Percentiles rank a stretch among this genome's conserved stretches.
phyloP scores from a whole-genome alignment of 2,113 vertebrate species.

The Xiphophorus hellerii region DNA sequence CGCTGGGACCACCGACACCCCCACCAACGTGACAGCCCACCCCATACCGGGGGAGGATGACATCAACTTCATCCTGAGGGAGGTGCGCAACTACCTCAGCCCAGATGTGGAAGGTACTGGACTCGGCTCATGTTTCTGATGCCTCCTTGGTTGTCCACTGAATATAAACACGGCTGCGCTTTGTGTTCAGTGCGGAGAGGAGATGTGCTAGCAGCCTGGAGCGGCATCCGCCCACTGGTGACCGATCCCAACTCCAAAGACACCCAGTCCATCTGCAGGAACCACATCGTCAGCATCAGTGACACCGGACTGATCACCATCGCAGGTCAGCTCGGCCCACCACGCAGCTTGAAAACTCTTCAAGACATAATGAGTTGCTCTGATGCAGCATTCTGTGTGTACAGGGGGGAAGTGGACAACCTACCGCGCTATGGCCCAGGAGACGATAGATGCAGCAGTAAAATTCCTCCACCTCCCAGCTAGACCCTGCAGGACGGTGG shows the following conservation, averaged over 20 bases:
- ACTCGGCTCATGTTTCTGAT: fast-evolving
- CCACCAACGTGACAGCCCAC: conserved; percentile 88
- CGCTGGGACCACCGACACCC: conserved; percentile 93
- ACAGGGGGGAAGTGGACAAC: conserved; percentile 98
- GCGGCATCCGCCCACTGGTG: conserved; percentile 95
- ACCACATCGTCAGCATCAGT: conserved; percentile 90
- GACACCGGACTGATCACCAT: conserved; percentile 92
- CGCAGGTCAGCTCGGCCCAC: conserved; percentile 83
- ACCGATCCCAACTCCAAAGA: conserved; percentile 94
- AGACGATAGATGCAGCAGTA: conserved; percentile 87
- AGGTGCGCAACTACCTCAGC: conserved; percentile 94
- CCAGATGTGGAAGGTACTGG: conserved; percentile 90
- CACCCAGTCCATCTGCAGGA: conserved; percentile 95
- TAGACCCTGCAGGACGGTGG: conserved; percentile 84
- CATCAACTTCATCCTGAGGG: conserved; percentile 95
- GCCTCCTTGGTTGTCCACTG: background rate
- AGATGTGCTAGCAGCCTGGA: conserved; percentile 96
- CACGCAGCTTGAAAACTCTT: conserved; percentile 42
- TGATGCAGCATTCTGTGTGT: conserved; percentile 1
- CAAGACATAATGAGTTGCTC: background rate
- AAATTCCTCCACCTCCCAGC: conserved; percentile 81
- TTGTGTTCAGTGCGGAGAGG: conserved; percentile 89
- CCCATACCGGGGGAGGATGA: conserved; percentile 87
- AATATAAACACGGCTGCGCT: background rate
- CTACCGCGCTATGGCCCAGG: conserved; percentile 94